Evolutionary conservation across 2,113 vertebrate genomes (phyloP).

Genomic region (Paramisgurnus dabryanus): DNA sequence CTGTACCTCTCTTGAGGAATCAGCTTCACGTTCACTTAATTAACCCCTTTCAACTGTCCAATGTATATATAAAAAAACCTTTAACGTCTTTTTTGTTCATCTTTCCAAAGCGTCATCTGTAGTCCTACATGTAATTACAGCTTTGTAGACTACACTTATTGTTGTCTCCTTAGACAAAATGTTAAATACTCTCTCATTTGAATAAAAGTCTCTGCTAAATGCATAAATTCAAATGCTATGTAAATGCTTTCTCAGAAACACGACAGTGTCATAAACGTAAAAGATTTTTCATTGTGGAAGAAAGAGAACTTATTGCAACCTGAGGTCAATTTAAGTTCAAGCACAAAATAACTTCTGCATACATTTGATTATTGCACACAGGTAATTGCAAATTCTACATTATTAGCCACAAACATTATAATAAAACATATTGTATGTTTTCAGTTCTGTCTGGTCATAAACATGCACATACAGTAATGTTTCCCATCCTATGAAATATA

Average conservation of each 20-base stretch:
- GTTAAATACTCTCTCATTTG: no score
- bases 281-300: neutral
- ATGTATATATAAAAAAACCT: no score
- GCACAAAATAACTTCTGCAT: neutral
- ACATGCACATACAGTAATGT: constrained; percentile 13
- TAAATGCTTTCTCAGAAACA: neutral
- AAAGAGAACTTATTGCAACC: neutral
- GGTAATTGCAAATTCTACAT: neutral
- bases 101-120: no score
- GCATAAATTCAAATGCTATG: no score
- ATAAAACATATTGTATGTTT: neutral
- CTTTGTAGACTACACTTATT: no score
- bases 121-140: no score
- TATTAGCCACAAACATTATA: neutral
- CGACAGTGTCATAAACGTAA: neutral
- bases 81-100: no score
- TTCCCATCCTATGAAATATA: constrained; percentile 54
- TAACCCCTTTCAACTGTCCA: no score
- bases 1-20: no score
- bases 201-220: no score
- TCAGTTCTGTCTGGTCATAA: constrained; percentile 5
- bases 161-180: no score
- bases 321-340: neutral
- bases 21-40: no score
- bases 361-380: neutral